phyloP scores from a whole-genome alignment of 1,140 invertebrate genomes.

The Drosophila murphyi region DNA sequence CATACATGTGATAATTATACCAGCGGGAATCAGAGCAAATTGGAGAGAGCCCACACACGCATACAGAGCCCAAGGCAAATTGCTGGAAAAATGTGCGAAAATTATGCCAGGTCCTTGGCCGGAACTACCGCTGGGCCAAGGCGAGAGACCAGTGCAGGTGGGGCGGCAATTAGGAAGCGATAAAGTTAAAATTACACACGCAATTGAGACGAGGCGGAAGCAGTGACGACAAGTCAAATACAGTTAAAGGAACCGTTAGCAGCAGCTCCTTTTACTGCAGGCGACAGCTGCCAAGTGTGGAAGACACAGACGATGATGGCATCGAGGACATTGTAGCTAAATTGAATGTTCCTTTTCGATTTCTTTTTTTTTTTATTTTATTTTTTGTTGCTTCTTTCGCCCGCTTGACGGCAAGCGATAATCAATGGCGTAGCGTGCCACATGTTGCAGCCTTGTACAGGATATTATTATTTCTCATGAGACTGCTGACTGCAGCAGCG shows the following conservation, averaged over 20 bases:
- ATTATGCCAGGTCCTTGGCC: conserved; percentile 24
- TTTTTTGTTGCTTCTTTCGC: conserved; percentile 4
- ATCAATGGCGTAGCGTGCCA: conserved; percentile 59
- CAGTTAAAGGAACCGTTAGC: conserved; percentile 47
- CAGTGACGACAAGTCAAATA: conserved; percentile 52
- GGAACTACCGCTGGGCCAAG: conserved; percentile 32
- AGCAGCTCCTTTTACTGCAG: conserved; percentile 49
- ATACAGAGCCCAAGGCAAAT: conserved; percentile 30
- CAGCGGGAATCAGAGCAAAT: conserved; percentile 71
- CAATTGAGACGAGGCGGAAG: conserved; percentile 27
- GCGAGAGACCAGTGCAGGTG: conserved; percentile 20
- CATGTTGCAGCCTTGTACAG: conserved; percentile 72
- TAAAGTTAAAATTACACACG: conserved; percentile 63
- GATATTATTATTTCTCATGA: conserved; percentile 70
- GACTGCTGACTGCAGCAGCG: conserved; percentile 23
- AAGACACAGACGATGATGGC: conserved; percentile 21
- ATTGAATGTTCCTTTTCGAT: conserved; percentile 67
- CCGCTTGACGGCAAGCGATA: conserved; percentile 31
- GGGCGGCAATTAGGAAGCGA: conserved; percentile 73
- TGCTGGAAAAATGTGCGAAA: conserved; percentile 42
- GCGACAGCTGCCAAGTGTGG: conserved; percentile 66
- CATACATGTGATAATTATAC: conserved; percentile 71
- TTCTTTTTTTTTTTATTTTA: conserved; percentile 12
- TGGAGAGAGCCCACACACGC: conserved; percentile 20
- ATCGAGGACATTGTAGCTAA: conserved; percentile 58